A percentile compares a stretch with the other conserved stretches of the same genome.
Evolutionary conservation across 2,113 vertebrate species (phyloP).

Genomic region (Clinocottus analis): DNA sequence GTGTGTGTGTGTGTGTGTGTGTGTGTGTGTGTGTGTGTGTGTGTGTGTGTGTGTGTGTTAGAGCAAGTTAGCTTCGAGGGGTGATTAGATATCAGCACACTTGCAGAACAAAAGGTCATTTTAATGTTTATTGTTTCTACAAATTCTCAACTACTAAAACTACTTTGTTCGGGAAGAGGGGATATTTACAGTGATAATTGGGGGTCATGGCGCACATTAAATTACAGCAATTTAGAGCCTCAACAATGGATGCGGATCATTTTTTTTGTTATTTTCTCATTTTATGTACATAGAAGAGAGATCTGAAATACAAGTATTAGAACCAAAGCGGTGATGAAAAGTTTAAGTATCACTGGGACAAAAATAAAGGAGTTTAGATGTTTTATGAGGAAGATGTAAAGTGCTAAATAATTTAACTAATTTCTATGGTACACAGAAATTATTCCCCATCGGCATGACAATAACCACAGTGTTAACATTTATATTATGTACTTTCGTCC

Average conservation of each 20-base stretch:
- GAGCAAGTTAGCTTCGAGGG: neutral
- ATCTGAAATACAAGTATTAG: slow-evolving; percentile 8
- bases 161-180: slow-evolving; percentile 16
- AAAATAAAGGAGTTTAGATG: neutral
- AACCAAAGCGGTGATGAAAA: slow-evolving; percentile 2
- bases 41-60: neutral
- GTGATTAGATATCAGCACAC: neutral
- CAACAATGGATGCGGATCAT: neutral
- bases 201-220: neutral
- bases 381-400: slow-evolving; percentile 30
- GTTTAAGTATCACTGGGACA: neutral
- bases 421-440: slow-evolving; percentile 34
- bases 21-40: neutral
- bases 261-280: slow-evolving; percentile 15
- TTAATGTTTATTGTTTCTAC: slow-evolving; percentile 22
- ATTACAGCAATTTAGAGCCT: slow-evolving; percentile 17
- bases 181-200: neutral
- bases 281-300: slow-evolving; percentile 8
- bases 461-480: slow-evolving; percentile 45
- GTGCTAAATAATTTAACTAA: slow-evolving; percentile 29
- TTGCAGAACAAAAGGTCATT: slow-evolving; percentile 14
- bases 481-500: slow-evolving; percentile 49
- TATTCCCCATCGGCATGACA: slow-evolving; percentile 38
- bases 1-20: neutral
- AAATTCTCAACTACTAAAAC: slow-evolving; percentile 14